A percentile compares a stretch with the other conserved stretches of the same genome.
These are phyloP conservation scores for Hexactinellida sp. DNA, from an alignment of 37 sponge, comb jelly and placozoan genomes.

Conservation along the genomic window DNA sequence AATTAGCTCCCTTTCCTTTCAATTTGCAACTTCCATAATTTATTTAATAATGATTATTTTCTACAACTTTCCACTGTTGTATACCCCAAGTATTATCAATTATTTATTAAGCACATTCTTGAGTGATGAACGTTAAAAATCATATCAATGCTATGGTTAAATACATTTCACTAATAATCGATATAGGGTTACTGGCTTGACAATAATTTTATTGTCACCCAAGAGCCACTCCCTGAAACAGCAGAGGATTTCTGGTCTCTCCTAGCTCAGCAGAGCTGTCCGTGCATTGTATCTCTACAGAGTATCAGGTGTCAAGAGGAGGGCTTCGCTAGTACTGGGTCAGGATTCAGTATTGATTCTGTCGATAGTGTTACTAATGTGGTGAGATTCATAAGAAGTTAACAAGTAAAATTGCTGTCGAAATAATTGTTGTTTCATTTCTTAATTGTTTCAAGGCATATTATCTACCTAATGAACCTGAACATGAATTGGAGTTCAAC, in stretches of 20 bases:
- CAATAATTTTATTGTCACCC: background rate
- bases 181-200: conserved; percentile 9
- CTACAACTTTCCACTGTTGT: too few species aligned
- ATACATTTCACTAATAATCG: too few species aligned
- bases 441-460: too few species aligned
- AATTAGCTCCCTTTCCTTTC: too few species aligned
- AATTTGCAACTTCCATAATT: too few species aligned
- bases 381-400: background rate
- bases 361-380: background rate
- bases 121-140: too few species aligned
- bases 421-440: too few species aligned
- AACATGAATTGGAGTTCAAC: background rate
- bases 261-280: background rate
- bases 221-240: background rate
- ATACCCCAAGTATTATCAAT: too few species aligned
- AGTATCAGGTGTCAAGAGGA: background rate
- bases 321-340: background rate
- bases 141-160: too few species aligned
- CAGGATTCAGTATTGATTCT: background rate
- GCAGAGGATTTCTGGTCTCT: background rate
- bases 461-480: background rate
- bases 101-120: too few species aligned
- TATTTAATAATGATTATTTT: too few species aligned
- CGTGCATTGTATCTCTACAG: background rate
- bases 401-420: too few species aligned